Evolutionary conservation across 2,888 invertebrate species (phyloP).

Genomic region (Pterostichus madidus): DNA sequence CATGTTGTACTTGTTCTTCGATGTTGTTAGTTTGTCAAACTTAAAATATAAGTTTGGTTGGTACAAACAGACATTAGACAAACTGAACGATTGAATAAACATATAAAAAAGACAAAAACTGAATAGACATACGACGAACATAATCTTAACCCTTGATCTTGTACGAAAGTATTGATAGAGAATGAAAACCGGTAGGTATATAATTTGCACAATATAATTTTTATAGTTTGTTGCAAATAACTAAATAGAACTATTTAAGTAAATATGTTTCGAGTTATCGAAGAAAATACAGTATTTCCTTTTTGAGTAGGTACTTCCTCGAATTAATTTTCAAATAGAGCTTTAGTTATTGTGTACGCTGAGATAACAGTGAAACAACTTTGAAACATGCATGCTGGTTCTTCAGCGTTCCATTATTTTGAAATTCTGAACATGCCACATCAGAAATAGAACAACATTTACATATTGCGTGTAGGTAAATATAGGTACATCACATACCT

Average conservation of each 20-base stretch:
- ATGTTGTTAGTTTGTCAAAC: no score
- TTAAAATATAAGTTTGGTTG: no score
- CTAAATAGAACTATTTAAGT: neutral
- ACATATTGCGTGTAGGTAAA: conserved; percentile 65
- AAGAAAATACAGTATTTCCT: neutral
- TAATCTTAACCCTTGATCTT: no score
- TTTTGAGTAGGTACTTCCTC: neutral
- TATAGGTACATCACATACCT: conserved; percentile 54
- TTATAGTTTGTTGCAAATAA: neutral
- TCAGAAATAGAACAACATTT: conserved; percentile 63
- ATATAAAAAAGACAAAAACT: no score
- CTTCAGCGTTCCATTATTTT: conserved; percentile 44
- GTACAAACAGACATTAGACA: no score
- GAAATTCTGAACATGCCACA: conserved; percentile 56
- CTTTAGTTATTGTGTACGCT: conserved; percentile 34
- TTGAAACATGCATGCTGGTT: conserved; percentile 39
- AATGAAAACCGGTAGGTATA: no score
- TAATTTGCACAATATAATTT: no score
- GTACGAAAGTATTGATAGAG: no score
- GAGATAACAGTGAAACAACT: conserved; percentile 45
- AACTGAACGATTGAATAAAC: no score
- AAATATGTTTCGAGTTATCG: neutral
- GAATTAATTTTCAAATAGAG: conserved; percentile 44
- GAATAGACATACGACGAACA: no score
- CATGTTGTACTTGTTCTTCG: no score